Base-by-base conservation (phyloP, 2,113 vertebrate genomes). In the Falcunculus frontatus region DNA sequence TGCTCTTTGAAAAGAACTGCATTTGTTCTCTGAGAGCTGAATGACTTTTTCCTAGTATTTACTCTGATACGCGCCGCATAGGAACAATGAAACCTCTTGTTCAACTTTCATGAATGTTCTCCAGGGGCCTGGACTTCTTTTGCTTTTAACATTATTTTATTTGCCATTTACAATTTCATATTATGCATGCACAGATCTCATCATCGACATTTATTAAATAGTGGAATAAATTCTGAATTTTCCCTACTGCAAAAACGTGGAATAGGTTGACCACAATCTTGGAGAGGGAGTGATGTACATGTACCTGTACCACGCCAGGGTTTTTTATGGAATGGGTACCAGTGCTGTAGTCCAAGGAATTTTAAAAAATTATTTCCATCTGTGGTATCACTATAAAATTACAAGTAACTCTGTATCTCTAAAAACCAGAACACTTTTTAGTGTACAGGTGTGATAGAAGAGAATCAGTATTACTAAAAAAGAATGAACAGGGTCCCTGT, bases 41-140 rank as follows among this genome's bases (percentile, higher is more conserved):
- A 72, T 12, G 37, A 46, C 72, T 62, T 83, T 92, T 84, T 56
- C n/a, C 37, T 80, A 37, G 37, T 41, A 65, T 73, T 88, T 70
- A 35, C 27, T 74, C 52, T 84, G 80, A 80, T 70, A 84, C 5
- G 23, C 0, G 0, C 20, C 4, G 8, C 26, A 23, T 5, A 65
- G 50, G 50, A 92, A 92, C 93, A 96, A 84, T 46, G 80, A 84
- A 95, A 91, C 42, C 59, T 87, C 84, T 84, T 92, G 76, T 96
- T 89, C 32, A 46, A 26, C 55, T 86, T 53, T 53, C 39, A 64
- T 73, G 62, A 85, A 85, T 83, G 73, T 63, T 95, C 62, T 49
- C 57, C 25, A 1, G 3, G 55, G 55, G 22, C 13, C 59, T 60
- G 76, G 39, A 86, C 30, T 84, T 77, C 49, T 94, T 69, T 74